Percentiles rank a stretch among this genome's conserved stretches.
Evolutionary conservation across 2,113 vertebrate genomes (phyloP).

Genomic region (Callionymus lyra): DNA sequence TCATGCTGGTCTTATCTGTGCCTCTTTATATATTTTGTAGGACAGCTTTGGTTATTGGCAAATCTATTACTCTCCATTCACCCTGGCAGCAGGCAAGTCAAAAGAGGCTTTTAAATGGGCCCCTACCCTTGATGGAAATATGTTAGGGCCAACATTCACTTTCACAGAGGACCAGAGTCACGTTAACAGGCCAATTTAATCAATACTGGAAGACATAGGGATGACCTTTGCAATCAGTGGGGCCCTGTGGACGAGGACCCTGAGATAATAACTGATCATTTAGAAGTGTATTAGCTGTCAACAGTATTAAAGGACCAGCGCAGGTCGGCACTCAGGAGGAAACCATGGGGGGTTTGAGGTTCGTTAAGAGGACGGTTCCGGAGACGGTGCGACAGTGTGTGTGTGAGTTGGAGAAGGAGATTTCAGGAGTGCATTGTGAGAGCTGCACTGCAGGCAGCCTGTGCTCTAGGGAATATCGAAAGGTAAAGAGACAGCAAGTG

Average conservation of each 20-base stretch:
- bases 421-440: conserved; percentile 8
- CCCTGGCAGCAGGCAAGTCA: conserved; percentile 25
- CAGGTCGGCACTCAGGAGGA: conserved; percentile 37
- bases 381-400: background rate
- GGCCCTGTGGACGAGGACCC: conserved; percentile 55
- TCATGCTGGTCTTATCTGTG: background rate
- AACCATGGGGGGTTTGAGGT: conserved; percentile 8
- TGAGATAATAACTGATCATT: conserved; percentile 69
- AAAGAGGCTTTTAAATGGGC: conserved; percentile 44
- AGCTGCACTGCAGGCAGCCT: conserved; percentile 18
- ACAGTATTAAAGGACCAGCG: conserved; percentile 54
- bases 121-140: conserved; percentile 43
- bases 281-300: conserved; percentile 62
- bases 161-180: conserved; percentile 43
- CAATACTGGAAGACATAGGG: conserved; percentile 58
- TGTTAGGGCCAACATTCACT: conserved; percentile 43
- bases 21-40: conserved; percentile 16
- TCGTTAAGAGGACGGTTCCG: conserved; percentile 5
- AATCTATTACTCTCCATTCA: conserved; percentile 45
- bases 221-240: conserved; percentile 66
- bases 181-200: conserved; percentile 51
- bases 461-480: conserved; percentile 19
- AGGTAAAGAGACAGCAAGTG: conserved; percentile 29
- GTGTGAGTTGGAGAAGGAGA: conserved; percentile 5
- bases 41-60: conserved; percentile 35